These are phyloP conservation scores for Eristalis tenax DNA, from an alignment of 2,888 invertebrate genomes.

Conservation along the genomic window DNA sequence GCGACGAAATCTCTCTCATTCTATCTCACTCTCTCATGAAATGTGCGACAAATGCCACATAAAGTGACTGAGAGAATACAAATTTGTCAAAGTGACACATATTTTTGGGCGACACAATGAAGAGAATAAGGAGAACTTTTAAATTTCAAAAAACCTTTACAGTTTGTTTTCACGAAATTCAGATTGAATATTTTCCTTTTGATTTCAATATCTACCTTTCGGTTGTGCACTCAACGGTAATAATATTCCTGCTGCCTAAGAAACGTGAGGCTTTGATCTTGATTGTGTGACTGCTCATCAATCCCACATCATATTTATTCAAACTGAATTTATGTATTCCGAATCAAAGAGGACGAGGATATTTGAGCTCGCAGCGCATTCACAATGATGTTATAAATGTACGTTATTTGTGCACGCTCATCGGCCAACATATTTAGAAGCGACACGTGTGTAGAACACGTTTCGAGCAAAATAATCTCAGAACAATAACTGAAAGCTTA, in stretches of 20 bases:
- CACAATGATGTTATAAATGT: not conserved
- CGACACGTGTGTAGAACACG: conserved; percentile 13
- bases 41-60: no score
- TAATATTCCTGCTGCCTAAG: not conserved
- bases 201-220: not conserved
- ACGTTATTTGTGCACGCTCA: not conserved
- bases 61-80: no score
- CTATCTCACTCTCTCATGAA: no score
- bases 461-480: conserved; percentile 15
- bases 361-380: not conserved
- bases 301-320: not conserved
- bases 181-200: not conserved
- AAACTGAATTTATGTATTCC: not conserved
- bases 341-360: not conserved
- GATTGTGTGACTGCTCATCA: not conserved
- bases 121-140: no score
- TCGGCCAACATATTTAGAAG: not conserved
- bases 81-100: no score
- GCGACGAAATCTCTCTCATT: no score
- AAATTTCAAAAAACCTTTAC: not conserved
- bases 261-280: not conserved
- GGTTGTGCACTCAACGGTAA: not conserved
- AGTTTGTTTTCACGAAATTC: not conserved
- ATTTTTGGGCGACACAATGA: no score
- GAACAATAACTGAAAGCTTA: conserved; percentile 39